Evolutionary conservation across 2,113 vertebrate genomes (phyloP), one percentile per base, ranked within the genome.

Genomic region (Ahaetulla prasina): DNA sequence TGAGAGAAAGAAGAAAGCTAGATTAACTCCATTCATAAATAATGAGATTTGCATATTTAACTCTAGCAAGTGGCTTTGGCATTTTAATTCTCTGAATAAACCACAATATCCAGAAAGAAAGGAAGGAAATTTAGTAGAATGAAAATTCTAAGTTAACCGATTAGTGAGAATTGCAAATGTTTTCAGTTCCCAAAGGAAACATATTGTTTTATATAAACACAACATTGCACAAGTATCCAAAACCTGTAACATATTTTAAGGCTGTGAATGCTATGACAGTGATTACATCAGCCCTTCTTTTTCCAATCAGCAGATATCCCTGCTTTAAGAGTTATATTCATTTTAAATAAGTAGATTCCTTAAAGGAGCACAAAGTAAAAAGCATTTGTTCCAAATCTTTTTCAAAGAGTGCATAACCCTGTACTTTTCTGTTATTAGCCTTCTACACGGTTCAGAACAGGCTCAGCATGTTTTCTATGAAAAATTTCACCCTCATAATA

Each of bases 31-130:
- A 87, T 63, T 89, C 80, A 89, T 49, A 89, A 52, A 91, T 63
- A 87, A 89, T 43, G 35, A 86, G 87, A 92, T 93, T 89, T 92
- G 49, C 45, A 68, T 54, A 43, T 43, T 92, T 68, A 91, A 85
- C 68, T 85, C 54, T 10, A 57, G 27, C 87, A 85, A 85, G 30
- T 54, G 39, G n/a, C 50, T 89, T 85, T 89, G n/a, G 68, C 57
- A 85, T 63, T 93, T 91, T 27, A 53, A 25, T 23, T 85, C 35
- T 63, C 86, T 55, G 86, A 60, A 63, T 60, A 30, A 25, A 50
- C 60, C 43, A 35, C 27, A 92, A 92, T 20, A 63, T 85, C 25
- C 87, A n/a, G 10, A 20, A 74, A 85, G 60, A 80, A 84, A 63
- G 60, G 53, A 35, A 85, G 23, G 52, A 80, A 80, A 23, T 89